Conservation (phyloP, 2,113 vertebrate species). For the Phodopus roborovskii region DNA sequence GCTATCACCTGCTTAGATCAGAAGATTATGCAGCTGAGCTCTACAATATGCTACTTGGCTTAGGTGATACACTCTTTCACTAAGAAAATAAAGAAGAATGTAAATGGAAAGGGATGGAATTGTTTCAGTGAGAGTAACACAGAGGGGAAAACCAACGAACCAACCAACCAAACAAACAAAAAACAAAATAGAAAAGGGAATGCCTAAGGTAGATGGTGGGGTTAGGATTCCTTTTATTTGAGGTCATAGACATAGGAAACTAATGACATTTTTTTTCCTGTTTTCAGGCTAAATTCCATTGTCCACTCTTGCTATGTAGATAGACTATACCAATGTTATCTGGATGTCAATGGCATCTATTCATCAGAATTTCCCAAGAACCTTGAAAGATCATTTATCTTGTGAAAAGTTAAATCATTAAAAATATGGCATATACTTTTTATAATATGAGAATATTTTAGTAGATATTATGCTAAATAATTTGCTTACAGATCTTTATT, state of each 20-base stretch:
- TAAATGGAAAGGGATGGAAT: not conserved
- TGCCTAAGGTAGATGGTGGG: fast-evolving
- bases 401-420: not conserved
- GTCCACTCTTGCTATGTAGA: not conserved
- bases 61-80: not conserved
- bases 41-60: not conserved
- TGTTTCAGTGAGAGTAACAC: not conserved
- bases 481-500: not conserved
- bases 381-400: not conserved
- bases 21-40: not conserved
- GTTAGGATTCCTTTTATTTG: not conserved
- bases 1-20: not conserved
- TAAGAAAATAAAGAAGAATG: not conserved
- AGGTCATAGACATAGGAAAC: not conserved
- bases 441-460: not conserved
- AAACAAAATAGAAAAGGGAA: not conserved
- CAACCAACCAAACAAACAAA: too few relatives aligned
- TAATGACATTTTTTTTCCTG: not conserved
- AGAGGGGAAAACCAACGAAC: too few relatives aligned
- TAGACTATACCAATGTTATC: not conserved
- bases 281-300: not conserved
- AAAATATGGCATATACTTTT: not conserved
- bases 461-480: not conserved
- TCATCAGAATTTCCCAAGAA: not conserved
- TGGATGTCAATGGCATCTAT: not conserved